These are phyloP conservation scores for Bombus huntii DNA, from an alignment of 1,140 invertebrate genomes.

Conservation along the genomic window DNA sequence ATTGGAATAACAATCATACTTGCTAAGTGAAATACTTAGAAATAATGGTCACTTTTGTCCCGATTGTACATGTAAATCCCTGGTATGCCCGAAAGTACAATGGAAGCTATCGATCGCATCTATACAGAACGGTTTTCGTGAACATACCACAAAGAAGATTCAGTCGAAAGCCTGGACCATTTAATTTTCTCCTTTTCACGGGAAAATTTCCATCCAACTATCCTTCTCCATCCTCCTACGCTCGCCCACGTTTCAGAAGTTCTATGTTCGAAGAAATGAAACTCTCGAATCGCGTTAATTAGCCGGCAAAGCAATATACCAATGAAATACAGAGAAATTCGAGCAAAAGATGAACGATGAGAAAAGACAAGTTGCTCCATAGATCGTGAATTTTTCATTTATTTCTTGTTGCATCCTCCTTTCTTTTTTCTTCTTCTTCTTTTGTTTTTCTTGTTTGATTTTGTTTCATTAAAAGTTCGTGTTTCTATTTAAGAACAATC, in stretches of 20 bases:
- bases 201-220: background rate
- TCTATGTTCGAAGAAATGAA: background rate
- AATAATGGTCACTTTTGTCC: too few species aligned
- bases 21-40: too few species aligned
- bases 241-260: background rate
- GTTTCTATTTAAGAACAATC: constrained; percentile 3
- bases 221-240: too few species aligned
- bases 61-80: too few species aligned
- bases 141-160: background rate
- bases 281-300: constrained; percentile 3
- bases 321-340: background rate
- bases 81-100: too few species aligned
- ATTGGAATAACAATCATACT: too few species aligned
- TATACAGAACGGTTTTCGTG: background rate
- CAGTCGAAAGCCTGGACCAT: background rate
- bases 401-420: background rate
- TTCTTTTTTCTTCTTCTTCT: background rate
- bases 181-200: background rate
- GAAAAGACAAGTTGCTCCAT: background rate
- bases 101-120: background rate
- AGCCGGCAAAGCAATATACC: background rate
- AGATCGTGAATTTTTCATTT: background rate
- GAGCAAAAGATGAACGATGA: too few species aligned
- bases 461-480: background rate
- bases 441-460: too few species aligned